Percentiles rank a stretch among this genome's conserved stretches.
Evolutionary conservation across 2,797 vertebrate species (phyloP).

Genomic region (Lacerta bilineata): DNA sequence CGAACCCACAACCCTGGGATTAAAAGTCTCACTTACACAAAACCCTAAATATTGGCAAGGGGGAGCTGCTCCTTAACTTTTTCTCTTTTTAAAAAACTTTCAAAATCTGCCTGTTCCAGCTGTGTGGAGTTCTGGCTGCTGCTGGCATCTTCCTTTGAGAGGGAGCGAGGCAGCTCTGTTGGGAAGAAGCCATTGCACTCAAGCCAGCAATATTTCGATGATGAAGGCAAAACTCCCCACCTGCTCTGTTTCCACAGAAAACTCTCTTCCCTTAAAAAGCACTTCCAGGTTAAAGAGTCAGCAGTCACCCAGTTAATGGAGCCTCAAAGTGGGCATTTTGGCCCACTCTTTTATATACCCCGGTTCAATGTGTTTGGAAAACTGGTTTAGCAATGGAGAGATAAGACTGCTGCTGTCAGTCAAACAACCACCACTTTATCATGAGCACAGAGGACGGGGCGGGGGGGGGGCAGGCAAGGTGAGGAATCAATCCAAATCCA

Average conservation of each 20-base stretch:
- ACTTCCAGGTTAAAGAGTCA: neutral
- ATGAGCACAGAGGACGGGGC: neutral
- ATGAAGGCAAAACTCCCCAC: too few species aligned
- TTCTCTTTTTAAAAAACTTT: neutral
- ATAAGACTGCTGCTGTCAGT: neutral
- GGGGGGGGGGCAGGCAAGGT: too few species aligned
- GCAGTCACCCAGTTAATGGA: neutral
- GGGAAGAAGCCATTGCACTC: neutral
- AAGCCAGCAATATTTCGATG: too few species aligned
- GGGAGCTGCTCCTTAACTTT: neutral
- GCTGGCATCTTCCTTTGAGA: too few species aligned
- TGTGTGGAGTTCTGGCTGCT: too few species aligned
- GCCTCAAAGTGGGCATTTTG: neutral
- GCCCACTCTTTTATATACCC: neutral
- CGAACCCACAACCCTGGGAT: too few species aligned
- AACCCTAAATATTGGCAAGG: neutral
- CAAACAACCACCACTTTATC: neutral
- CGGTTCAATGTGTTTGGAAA: neutral
- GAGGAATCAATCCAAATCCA: neutral
- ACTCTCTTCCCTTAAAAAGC: neutral
- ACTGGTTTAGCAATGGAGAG: neutral
- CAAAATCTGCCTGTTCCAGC: neutral
- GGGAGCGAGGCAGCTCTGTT: neutral
- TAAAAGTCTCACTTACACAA: neutral
- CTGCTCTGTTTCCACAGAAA: too few species aligned